phyloP scores from a whole-genome alignment of 37 sponge, comb jelly and placozoan genomes.

The Theonella swinhoei region DNA sequence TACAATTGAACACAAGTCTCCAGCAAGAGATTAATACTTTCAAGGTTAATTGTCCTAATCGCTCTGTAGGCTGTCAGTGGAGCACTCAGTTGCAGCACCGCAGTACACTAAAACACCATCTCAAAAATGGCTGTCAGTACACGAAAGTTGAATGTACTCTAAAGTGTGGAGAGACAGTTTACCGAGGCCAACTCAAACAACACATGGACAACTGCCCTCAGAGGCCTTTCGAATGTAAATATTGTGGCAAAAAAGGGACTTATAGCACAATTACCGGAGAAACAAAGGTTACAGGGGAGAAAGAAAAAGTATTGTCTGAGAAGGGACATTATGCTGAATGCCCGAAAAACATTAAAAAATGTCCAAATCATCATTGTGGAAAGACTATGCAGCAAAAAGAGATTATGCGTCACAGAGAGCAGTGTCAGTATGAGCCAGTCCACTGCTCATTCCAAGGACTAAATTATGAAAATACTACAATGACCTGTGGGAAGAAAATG shows the following conservation, averaged over 20 bases:
- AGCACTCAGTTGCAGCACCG: background rate
- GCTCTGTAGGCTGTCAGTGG: background rate
- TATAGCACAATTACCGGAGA: background rate
- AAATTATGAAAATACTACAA: no score
- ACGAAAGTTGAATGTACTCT: background rate
- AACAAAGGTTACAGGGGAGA: no score
- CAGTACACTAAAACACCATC: no score
- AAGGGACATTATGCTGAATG: no score
- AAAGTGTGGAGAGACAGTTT: background rate
- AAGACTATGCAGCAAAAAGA: background rate
- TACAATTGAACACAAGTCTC: background rate
- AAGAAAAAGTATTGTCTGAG: no score
- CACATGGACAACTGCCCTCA: constrained; percentile 16
- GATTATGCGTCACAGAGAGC: background rate
- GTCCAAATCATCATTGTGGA: background rate
- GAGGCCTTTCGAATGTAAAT: constrained; percentile 2
- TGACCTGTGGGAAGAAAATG: background rate
- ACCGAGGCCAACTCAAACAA: background rate
- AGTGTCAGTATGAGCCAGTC: background rate
- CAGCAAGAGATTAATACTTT: constrained; percentile 9
- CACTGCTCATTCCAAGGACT: background rate
- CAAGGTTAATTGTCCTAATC: constrained; percentile 38
- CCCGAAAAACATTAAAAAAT: no score
- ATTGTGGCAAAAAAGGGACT: background rate
- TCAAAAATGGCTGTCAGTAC: constrained; percentile 6